Evolutionary conservation across 2,888 invertebrate species (phyloP), one percentile per base, ranked within the genome.

Genomic region (Lycophotia porphyrea): DNA sequence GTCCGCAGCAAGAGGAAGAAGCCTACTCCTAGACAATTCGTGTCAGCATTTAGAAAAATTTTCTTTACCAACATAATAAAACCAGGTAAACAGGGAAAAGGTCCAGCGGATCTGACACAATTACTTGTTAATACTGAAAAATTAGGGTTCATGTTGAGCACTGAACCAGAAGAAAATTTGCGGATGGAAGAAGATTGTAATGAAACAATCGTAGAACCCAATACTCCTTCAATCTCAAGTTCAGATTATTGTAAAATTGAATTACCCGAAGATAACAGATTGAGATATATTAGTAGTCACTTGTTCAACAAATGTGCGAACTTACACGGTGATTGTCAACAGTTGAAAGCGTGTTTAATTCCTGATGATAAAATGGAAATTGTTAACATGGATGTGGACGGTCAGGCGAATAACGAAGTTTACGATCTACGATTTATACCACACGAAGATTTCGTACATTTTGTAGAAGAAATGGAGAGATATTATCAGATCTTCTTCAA

Each of bases 1-100:
- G 71, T 80, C 4, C 63, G 69, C 34, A 84, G 61, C 65, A 82
- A 82, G 36, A 42, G 60, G 31, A 82, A 74, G 39, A 80, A 74
- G 58, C 75, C 82, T 1, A 84, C 74, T 0, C 61, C 84, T 1
- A 74, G 82, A 66, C 74, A 84, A 66, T 82, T 82, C 47, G 61
- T 82, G 55, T 31, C 75, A 80, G 82, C 81, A 34, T 82, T 84
- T 66, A 80, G 71, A 55, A 84, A 80, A 71, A 63, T 72, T 44
- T 84, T 84, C 81, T 82, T 84, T 52, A 44, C 81, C 3, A 80
- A 80, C 34, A 82, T 82, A 31, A 84, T 82, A 44, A 82, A 82
- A 63, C 34, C 84, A 18, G 75, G 82, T 24, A 82, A 84, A 60
- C 72, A 77, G 52, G 82, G 81, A 7, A 82, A 81, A 61, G 31